A percentile compares a stretch with the other conserved stretches of the same genome.
phyloP scores from a whole-genome alignment of 2,113 vertebrate genomes.

The Tiliqua scincoides region DNA sequence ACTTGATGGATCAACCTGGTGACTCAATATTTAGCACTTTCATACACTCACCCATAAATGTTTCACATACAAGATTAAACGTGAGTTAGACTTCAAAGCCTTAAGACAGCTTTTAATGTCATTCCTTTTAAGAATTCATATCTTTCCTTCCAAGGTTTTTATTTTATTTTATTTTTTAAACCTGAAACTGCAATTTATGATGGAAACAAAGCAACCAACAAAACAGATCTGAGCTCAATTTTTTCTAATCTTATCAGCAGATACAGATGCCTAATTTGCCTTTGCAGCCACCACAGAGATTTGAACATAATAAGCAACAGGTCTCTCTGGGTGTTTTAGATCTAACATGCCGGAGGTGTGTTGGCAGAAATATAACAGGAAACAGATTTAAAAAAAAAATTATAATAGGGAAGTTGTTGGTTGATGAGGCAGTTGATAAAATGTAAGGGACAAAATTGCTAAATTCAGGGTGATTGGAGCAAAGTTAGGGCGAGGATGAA shows the following conservation, averaged over 20 bases:
- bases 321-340: not conserved
- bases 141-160: not conserved
- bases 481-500: conserved; percentile 47
- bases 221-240: conserved; percentile 17
- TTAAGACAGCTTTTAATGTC: not conserved
- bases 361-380: conserved; percentile 18
- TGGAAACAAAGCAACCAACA: not conserved
- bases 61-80: not conserved
- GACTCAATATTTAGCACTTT: no score
- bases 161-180: not conserved
- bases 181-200: not conserved
- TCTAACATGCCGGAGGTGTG: conserved; percentile 24
- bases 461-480: conserved; percentile 43
- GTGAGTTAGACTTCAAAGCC: not conserved
- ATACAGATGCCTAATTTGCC: conserved; percentile 29
- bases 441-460: conserved; percentile 52
- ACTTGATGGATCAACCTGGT: no score
- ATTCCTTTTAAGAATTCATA: conserved; percentile 18
- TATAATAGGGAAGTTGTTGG: conserved; percentile 33
- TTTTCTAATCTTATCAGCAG: conserved; percentile 20
- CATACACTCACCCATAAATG: no score
- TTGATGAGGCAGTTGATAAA: conserved; percentile 42
- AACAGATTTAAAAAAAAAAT: not conserved
- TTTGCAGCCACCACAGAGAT: not conserved
- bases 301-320: conserved; percentile 27